Conservation (phyloP, 2,113 vertebrate species). For the Siphamia tubifer region DNA sequence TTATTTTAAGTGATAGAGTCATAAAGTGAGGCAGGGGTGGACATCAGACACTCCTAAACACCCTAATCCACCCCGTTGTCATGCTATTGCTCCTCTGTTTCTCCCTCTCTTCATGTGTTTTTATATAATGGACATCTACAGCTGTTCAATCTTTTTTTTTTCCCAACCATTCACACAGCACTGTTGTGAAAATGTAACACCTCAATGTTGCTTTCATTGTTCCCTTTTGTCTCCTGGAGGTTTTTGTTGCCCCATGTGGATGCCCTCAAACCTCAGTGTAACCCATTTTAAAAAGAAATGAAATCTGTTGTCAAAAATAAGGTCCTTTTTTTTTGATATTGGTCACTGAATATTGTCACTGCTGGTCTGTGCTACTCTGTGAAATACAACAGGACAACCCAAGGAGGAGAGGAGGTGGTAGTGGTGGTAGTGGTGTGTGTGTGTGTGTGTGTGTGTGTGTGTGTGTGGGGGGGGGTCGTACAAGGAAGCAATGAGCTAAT, state of each 20-base stretch:
- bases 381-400: too few relatives aligned
- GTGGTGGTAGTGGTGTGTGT: too few relatives aligned
- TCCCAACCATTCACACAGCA: not conserved
- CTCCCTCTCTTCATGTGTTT: not conserved
- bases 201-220: not conserved
- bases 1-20: conserved; percentile 7
- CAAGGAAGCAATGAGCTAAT: conserved; percentile 39
- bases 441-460: too few relatives aligned
- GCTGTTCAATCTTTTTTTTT: not conserved
- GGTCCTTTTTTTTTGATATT: not conserved
- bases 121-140: not conserved
- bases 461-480: conserved; percentile 18
- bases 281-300: conserved; percentile 4
- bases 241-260: not conserved
- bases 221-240: not conserved
- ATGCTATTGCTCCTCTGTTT: conserved; percentile 2
- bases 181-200: not conserved
- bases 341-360: not conserved
- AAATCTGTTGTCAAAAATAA: conserved; percentile 20
- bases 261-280: not conserved
- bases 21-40: conserved; percentile 5
- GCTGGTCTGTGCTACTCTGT: conserved; percentile 8
- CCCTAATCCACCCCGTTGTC: conserved; percentile 54
- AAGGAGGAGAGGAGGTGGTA: not conserved
- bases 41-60: conserved; percentile 17